Conservation (phyloP, 2,888 invertebrate species). For the Anthrax anthrax region DNA sequence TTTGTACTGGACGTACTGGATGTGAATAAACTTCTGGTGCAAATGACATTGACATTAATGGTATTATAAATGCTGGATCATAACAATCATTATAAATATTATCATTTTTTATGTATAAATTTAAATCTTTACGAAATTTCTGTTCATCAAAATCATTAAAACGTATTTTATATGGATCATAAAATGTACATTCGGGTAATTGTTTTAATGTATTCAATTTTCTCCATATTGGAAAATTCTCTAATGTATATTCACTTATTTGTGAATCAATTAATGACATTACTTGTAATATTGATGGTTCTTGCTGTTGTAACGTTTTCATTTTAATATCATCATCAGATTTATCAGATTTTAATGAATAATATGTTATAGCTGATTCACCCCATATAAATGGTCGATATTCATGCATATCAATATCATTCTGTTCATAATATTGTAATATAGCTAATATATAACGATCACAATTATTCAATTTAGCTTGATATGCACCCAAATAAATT, state of each 20-base stretch:
- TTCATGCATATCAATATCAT: conserved; percentile 46
- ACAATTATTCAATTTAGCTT: conserved; percentile 50
- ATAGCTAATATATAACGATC: conserved; percentile 58
- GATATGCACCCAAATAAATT: conserved; percentile 62
- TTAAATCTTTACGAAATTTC: conserved; percentile 19
- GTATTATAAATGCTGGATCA: conserved; percentile 70
- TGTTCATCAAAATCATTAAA: conserved; percentile 9
- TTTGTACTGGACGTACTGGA: conserved; percentile 52
- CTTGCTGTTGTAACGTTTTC: conserved; percentile 43
- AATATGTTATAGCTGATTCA: conserved; percentile 61
- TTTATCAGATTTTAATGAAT: conserved; percentile 38
- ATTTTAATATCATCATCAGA: conserved; percentile 33
- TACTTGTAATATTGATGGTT: conserved; percentile 57
- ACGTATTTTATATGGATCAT: conserved; percentile 8
- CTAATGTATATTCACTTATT: conserved; percentile 49
- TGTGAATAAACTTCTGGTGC: conserved; percentile 60
- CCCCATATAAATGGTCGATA: conserved; percentile 77
- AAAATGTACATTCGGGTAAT: conserved; percentile 22
- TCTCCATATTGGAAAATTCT: conserved; percentile 52
- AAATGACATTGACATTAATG: conserved; percentile 58
- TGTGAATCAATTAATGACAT: conserved; percentile 54
- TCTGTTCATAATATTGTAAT: conserved; percentile 52
- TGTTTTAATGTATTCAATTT: conserved; percentile 34
- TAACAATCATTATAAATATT: conserved; percentile 41
- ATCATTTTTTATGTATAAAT: conserved; percentile 25